Evolutionary conservation across 2,113 vertebrate species (phyloP).

Genomic region (Grammomys surdaster): DNA sequence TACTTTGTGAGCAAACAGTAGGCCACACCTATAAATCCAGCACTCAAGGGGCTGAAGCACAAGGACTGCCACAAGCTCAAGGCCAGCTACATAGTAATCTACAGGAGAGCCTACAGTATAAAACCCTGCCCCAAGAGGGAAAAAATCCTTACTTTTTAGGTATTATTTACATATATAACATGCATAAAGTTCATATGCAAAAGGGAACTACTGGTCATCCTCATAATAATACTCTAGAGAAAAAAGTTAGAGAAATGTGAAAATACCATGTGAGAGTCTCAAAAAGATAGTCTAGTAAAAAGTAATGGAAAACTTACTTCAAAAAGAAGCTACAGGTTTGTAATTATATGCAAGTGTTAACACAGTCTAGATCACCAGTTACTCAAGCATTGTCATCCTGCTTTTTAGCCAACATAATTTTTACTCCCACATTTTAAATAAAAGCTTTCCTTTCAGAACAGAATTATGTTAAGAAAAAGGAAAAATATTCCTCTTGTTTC

Average conservation of each 20-base stretch:
- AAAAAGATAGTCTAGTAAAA: neutral
- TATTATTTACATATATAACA: slow-evolving; percentile 24
- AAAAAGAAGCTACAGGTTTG: slow-evolving; percentile 26
- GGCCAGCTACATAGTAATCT: neutral
- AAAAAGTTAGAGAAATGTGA: slow-evolving; percentile 18
- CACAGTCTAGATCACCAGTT: neutral
- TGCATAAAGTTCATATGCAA: slow-evolving; percentile 58
- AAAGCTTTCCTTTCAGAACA: slow-evolving; percentile 48
- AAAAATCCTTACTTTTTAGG: neutral
- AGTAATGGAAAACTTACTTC: slow-evolving; percentile 29
- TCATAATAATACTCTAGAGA: neutral
- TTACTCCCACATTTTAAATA: slow-evolving; percentile 40
- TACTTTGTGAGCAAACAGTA: slow-evolving; percentile 50
- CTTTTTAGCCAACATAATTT: slow-evolving; percentile 1
- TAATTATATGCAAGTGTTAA: neutral
- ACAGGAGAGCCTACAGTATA: neutral
- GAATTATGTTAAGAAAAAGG: slow-evolving; percentile 36
- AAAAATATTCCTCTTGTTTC: slow-evolving; percentile 10
- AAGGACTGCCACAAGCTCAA: neutral
- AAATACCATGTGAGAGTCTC: slow-evolving; percentile 23
- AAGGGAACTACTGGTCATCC: neutral
- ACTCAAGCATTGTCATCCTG: neutral
- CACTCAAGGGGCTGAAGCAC: neutral
- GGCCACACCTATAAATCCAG: neutral
- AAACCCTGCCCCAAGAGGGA: neutral